These are phyloP conservation scores for Linnaemya vulpina DNA, from an alignment of 2,888 invertebrate species.

Conservation along the genomic window DNA sequence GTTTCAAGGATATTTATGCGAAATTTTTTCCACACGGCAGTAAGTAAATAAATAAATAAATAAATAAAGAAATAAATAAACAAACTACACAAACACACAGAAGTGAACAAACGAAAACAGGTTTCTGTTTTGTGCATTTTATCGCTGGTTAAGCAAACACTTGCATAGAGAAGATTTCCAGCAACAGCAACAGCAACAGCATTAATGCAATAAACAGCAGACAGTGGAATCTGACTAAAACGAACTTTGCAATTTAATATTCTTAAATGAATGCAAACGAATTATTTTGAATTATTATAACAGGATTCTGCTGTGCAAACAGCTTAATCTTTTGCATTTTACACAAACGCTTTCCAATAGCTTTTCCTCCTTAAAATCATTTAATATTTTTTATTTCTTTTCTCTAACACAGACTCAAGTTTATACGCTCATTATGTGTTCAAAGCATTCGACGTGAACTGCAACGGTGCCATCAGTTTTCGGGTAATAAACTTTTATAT, in stretches of 20 bases:
- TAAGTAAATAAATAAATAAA: slow-evolving; percentile 85
- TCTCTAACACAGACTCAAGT: slow-evolving; percentile 93
- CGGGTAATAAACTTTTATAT: slow-evolving; percentile 88
- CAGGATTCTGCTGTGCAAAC: slow-evolving; percentile 23
- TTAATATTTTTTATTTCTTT: slow-evolving; percentile 3
- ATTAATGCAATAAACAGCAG: slow-evolving; percentile 4
- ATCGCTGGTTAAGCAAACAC: slow-evolving; percentile 30
- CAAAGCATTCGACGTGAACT: slow-evolving; percentile 98
- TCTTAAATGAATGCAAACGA: not conserved
- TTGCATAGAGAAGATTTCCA: not conserved
- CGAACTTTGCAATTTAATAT: not conserved
- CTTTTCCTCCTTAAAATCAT: not conserved
- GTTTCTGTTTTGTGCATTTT: slow-evolving; percentile 47
- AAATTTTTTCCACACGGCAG: slow-evolving; percentile 99
- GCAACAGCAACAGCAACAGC: not conserved
- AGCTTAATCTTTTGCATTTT: not conserved
- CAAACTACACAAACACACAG: not conserved
- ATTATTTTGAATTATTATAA: not conserved
- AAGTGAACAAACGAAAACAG: not conserved
- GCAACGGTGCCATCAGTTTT: slow-evolving; percentile 98
- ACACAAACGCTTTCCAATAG: not conserved
- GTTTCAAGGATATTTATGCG: slow-evolving; percentile 98
- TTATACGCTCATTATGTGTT: slow-evolving; percentile 99
- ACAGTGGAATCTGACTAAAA: slow-evolving; percentile 5
- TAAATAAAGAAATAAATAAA: slow-evolving; percentile 3